Percentiles rank a stretch among this genome's conserved stretches.
phyloP scores from a whole-genome alignment of 1,140 invertebrate species.

The Drosophila busckii region DNA sequence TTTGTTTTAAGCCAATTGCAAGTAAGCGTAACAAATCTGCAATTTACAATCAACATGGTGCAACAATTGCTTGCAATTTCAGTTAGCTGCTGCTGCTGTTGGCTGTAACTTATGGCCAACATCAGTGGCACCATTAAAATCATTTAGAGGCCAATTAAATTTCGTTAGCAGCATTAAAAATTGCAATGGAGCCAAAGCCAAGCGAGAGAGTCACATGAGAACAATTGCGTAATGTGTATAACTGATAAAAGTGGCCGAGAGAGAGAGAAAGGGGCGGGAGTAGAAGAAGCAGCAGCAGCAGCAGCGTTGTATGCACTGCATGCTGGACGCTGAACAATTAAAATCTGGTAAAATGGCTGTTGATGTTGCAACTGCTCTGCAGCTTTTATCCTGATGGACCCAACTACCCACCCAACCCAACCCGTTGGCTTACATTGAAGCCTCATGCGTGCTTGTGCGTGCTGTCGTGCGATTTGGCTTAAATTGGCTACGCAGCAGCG shows the following conservation, averaged over 20 bases:
- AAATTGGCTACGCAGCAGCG: too few species aligned
- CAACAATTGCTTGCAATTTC: constrained; percentile 50
- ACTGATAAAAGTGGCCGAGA: background rate
- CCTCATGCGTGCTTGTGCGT: constrained; percentile 30
- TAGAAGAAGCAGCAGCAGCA: background rate
- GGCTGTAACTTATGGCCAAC: constrained; percentile 71
- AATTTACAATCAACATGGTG: constrained; percentile 1
- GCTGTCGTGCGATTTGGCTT: constrained; percentile 41
- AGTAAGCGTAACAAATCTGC: constrained; percentile 4
- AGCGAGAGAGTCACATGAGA: constrained; percentile 62
- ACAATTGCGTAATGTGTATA: constrained; percentile 53
- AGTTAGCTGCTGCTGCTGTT: too few species aligned
- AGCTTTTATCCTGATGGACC: background rate
- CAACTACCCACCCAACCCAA: background rate
- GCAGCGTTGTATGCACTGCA: constrained; percentile 17
- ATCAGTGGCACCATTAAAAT: constrained; percentile 77
- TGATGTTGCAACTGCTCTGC: constrained; percentile 39
- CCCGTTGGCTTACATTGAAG: background rate
- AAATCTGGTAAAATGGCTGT: constrained; percentile 67
- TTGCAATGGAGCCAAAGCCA: constrained; percentile 19
- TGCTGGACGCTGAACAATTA: constrained; percentile 62
- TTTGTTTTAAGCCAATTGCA: constrained; percentile 11
- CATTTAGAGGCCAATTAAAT: constrained; percentile 76
- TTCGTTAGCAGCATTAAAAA: constrained; percentile 76
- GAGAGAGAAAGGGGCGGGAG: background rate